Percentiles rank a stretch among this genome's conserved stretches.
These are phyloP conservation scores for Chrysomela aeneicollis DNA, from an alignment of 2,888 invertebrate species.

Conservation along the genomic window DNA sequence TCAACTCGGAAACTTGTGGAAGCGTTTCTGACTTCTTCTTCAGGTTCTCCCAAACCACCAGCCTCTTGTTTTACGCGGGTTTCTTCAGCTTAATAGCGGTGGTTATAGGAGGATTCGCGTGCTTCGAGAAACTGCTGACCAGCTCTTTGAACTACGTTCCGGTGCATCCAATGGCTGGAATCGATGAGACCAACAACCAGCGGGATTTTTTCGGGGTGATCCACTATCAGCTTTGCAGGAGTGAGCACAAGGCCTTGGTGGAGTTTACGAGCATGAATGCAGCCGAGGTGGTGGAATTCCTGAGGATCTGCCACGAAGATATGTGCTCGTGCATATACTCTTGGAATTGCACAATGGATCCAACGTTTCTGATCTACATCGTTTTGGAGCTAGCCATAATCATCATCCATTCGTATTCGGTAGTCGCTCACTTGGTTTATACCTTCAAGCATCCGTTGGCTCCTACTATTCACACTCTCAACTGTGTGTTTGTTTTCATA, in stretches of 20 bases:
- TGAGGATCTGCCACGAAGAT: constrained; percentile 57
- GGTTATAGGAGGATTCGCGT: constrained; percentile 52
- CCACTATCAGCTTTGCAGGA: constrained; percentile 51
- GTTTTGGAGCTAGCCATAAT: constrained; percentile 55
- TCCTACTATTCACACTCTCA: constrained; percentile 53
- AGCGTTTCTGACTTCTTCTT: constrained; percentile 48
- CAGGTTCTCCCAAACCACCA: constrained; percentile 49
- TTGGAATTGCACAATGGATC: constrained; percentile 56
- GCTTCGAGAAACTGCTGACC: constrained; percentile 57
- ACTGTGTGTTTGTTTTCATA: constrained; percentile 53
- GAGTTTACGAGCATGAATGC: constrained; percentile 44
- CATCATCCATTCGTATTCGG: constrained; percentile 58
- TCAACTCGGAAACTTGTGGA: constrained; percentile 47
- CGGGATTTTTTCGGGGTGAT: constrained; percentile 49
- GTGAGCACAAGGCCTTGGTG: constrained; percentile 45
- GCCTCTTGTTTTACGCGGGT: constrained; percentile 53
- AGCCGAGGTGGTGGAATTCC: constrained; percentile 54
- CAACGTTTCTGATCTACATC: constrained; percentile 55
- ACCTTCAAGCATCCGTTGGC: constrained; percentile 51
- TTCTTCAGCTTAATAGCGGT: constrained; percentile 48
- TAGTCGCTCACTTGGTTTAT: constrained; percentile 56
- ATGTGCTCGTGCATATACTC: constrained; percentile 54
- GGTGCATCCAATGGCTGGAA: constrained; percentile 54
- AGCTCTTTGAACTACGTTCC: constrained; percentile 53
- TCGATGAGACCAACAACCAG: constrained; percentile 53